Evolutionary conservation across 2,888 invertebrate genomes (phyloP), one percentile per base, ranked within the genome.

Genomic region (Sinopyrophorus schimmeli): DNA sequence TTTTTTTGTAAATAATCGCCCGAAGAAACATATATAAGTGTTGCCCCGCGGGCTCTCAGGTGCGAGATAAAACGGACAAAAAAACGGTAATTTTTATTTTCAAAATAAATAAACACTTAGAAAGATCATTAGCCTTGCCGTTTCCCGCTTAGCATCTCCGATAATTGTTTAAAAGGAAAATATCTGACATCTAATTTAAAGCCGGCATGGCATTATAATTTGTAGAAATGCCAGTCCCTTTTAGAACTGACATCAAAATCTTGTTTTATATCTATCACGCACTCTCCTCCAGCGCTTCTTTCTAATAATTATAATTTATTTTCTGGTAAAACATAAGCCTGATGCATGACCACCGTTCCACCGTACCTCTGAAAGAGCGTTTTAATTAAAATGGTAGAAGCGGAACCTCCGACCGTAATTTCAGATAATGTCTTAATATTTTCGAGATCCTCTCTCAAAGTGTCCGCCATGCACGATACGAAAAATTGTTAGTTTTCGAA

Each of bases 201-300:
- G 17, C 5, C 39, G 39, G 20, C 10, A 14, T 27, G 21, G 10
- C 39, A 14, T 21, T 42, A 35, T 43, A 43, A 43, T 43, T 43
- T 43, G 20, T 10, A 43, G 27, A 35, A 43, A 35, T 37, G 24
- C 7, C n/a, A 17, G 16, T 21, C 21, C 28, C 40, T 32, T n/a
- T n/a, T 26, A 10, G 27, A 18, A 30, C 46, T 24, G 44, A 44
- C 44, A 30, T 46, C 46, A 32, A 46, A 44, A 38, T 31, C 23
- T 38, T 21, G 37, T 30, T 30, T 44, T 30, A 46, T 38, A 46
- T 46, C 46, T 46, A 46, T 46, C 46, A 46, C 38, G 46, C 38
- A 46, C 38, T 38, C 31, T 37, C 38, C 46, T 31, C 16, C 12
- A 46, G 38, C 42, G 24, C 12, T 43, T 28, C 23, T 37, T 18